Percentiles rank a stretch among this genome's conserved stretches.
phyloP scores from a whole-genome alignment of 2,888 invertebrate genomes.

The Lymantria dispar region DNA sequence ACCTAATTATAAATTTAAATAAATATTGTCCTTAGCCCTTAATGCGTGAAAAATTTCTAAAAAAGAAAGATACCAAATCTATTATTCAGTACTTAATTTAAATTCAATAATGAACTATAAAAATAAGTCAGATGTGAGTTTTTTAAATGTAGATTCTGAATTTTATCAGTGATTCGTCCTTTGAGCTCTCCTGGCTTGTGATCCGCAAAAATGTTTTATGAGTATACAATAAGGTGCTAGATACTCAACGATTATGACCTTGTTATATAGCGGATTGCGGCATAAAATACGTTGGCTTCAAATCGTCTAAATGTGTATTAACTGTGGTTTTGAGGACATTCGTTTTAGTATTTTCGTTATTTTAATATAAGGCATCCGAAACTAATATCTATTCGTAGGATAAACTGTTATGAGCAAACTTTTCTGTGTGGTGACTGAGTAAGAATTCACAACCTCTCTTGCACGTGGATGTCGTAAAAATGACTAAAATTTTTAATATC shows the following conservation, averaged over 20 bases:
- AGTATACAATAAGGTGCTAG: constrained; percentile 49
- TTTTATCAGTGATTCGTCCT: constrained; percentile 62
- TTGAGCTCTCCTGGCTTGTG: constrained; percentile 13
- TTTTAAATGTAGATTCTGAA: constrained; percentile 50
- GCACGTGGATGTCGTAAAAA: no score
- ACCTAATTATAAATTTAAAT: constrained; percentile 69
- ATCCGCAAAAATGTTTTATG: constrained; percentile 33
- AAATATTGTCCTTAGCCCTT: constrained; percentile 70
- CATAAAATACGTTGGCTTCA: constrained; percentile 19
- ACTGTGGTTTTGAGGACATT: constrained; percentile 9
- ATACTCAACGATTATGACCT: constrained; percentile 11
- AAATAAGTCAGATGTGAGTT: constrained; percentile 50
- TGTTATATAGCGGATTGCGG: constrained; percentile 35
- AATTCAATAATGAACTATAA: constrained; percentile 56
- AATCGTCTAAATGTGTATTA: neutral
- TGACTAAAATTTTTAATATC: no score
- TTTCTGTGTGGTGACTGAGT: no score
- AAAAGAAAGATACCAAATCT: constrained; percentile 63
- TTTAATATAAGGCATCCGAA: neutral
- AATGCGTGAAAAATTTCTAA: constrained; percentile 49
- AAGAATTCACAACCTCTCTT: no score
- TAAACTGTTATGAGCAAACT: no score
- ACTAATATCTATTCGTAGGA: no score
- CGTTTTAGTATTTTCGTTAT: neutral
- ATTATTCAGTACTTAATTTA: constrained; percentile 77